Base-by-base conservation (phyloP, 2,113 vertebrate species). In the Osmerus mordax region DNA sequence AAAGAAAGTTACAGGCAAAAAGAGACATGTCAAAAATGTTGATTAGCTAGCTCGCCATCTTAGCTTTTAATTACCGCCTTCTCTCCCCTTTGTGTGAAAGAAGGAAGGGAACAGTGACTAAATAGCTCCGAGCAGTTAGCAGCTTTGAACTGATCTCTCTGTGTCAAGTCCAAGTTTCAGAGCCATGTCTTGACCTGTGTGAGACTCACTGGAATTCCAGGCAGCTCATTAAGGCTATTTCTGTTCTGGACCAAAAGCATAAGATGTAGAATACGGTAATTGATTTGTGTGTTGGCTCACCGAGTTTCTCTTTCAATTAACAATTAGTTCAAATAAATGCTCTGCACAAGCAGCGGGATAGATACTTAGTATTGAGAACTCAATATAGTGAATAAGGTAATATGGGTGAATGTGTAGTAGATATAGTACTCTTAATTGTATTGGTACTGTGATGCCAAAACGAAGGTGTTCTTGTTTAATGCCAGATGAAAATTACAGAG, bases 201-300 rank as follows among this genome's bases (percentile, higher is more conserved):
- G n/a, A 52, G 52, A 81, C 64, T 80, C 70, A 72, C 63, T 74
- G 70, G 59, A 66, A 73, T 78, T 81, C 76, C 66, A 65, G 62
- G 67, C 41, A 61, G 83, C 80, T 89, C 81, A 85, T 86, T 87
- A 86, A 70, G 69, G 72, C 25, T 74, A 77, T 79, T 85, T 80
- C 75, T 79, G 69, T 29, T 78, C 65, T 59, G 54, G 67, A 75
- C 86, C 77, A 87, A 83, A 85, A 81, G 81, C 71, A 64, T 62
- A 29, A 67, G 36, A 75, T 58, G 73, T 82, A 76, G 73, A 73
- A 70, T 18, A 79, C 54, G 41, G 68, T 81, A 83, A 87, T 79
- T 87, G 82, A 83, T 83, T 83, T 67, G 32, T 75, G 64, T 15
- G 14, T 67, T 28, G 66, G 66, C 64, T 86, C 68, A 18, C 59